These are phyloP conservation scores for Euwallacea fornicatus DNA, from an alignment of 1,140 invertebrate genomes.

Conservation along the genomic window DNA sequence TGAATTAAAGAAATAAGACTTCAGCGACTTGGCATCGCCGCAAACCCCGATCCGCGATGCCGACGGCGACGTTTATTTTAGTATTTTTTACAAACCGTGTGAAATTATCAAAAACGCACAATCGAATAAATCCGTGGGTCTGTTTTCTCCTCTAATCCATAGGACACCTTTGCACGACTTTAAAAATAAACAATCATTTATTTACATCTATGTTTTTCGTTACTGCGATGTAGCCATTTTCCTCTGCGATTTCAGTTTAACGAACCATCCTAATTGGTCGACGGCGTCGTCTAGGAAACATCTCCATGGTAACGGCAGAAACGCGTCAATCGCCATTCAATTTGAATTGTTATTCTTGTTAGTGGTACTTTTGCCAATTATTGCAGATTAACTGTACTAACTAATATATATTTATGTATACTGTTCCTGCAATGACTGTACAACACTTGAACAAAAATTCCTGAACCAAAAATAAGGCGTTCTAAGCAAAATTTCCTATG, in stretches of 20 bases:
- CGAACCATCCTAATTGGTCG: no score
- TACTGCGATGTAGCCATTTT: background rate
- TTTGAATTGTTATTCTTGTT: no score
- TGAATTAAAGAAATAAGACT: background rate
- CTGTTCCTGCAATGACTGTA: no score
- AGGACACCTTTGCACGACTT: background rate
- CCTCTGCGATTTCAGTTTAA: background rate
- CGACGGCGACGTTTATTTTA: conserved; percentile 31
- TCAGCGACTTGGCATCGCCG: conserved; percentile 2
- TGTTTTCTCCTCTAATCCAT: background rate
- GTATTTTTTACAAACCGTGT: conserved; percentile 24
- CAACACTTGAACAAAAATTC: no score
- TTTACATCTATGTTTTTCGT: background rate
- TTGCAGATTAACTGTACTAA: no score
- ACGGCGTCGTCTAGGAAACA: no score
- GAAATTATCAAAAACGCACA: conserved; percentile 8
- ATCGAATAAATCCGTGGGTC: conserved; percentile 12
- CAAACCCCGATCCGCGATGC: background rate
- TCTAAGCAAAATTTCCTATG: no score
- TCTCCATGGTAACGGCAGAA: no score
- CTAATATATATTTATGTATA: no score
- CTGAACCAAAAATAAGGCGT: no score
- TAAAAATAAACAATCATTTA: background rate
- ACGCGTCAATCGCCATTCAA: no score
- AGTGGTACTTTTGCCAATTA: no score